These are phyloP conservation scores for Hyposmocoma kahamanoa DNA, from an alignment of 1,140 invertebrate species.

Conservation along the genomic window DNA sequence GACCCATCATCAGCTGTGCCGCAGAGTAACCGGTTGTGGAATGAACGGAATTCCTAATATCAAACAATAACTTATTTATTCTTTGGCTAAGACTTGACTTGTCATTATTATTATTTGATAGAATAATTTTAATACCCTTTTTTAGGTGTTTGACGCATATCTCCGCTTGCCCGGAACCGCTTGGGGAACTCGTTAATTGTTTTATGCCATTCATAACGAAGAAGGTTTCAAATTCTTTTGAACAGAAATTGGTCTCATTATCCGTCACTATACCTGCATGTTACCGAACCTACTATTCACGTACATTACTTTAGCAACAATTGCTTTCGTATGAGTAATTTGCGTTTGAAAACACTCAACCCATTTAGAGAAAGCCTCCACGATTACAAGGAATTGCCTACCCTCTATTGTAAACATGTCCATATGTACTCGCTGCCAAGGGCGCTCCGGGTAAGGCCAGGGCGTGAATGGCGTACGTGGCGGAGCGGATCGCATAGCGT, in stretches of 20 bases:
- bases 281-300: conserved; percentile 8
- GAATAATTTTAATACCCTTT: too few relatives aligned
- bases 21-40: too few relatives aligned
- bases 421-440: conserved; percentile 8
- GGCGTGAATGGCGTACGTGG: conserved; percentile 1
- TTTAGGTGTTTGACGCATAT: too few relatives aligned
- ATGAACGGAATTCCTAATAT: too few relatives aligned
- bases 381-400: conserved; percentile 1
- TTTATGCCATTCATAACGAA: too few relatives aligned
- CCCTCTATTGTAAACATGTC: conserved; percentile 5
- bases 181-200: too few relatives aligned
- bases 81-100: too few relatives aligned
- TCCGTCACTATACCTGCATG: conserved; percentile 5
- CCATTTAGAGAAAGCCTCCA: conserved; percentile 9
- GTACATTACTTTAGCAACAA: conserved; percentile 3
- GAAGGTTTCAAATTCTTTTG: conserved; percentile 1
- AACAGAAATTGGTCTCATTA: conserved; percentile 10
- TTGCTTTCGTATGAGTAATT: neutral
- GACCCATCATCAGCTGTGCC: too few relatives aligned
- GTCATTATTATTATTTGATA: too few relatives aligned
- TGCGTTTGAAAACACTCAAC: conserved; percentile 9
- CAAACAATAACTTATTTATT: too few relatives aligned
- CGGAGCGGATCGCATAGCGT: neutral
- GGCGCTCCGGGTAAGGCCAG: conserved; percentile 6
- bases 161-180: too few relatives aligned